A percentile compares a stretch with the other conserved stretches of the same genome.
Evolutionary conservation across 2,888 invertebrate genomes (phyloP).

Genomic region (Ypsolopha sequella): DNA sequence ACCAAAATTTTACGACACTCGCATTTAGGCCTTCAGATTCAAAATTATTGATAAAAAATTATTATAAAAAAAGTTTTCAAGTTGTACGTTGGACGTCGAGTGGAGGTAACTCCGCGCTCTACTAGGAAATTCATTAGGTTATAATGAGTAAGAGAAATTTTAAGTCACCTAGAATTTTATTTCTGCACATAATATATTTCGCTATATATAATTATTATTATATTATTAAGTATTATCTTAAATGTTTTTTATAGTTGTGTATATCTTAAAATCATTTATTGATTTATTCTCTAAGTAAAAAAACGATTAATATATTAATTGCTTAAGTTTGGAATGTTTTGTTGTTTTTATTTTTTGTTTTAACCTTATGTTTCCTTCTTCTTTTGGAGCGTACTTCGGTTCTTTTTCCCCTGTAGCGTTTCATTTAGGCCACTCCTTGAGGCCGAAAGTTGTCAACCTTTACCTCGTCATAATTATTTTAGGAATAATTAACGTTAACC

Average conservation of each 20-base stretch:
- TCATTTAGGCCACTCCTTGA: constrained; percentile 20
- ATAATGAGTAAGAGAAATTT: constrained; percentile 66
- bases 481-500: constrained; percentile 67
- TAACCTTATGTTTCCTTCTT: constrained; percentile 37
- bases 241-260: constrained; percentile 68
- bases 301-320: constrained; percentile 71
- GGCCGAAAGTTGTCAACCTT: constrained; percentile 62
- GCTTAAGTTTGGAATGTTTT: constrained; percentile 66
- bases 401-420: constrained; percentile 30
- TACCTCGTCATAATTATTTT: constrained; percentile 66
- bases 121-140: constrained; percentile 68
- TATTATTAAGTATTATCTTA: constrained; percentile 71
- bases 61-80: constrained; percentile 56
- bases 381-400: constrained; percentile 36
- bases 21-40: constrained; percentile 77
- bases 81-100: constrained; percentile 61
- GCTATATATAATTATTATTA: constrained; percentile 71
- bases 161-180: constrained; percentile 72
- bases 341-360: constrained; percentile 60
- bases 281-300: constrained; percentile 67
- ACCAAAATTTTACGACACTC: constrained; percentile 75
- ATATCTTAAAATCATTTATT: constrained; percentile 70
- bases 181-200: constrained; percentile 72
- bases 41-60: constrained; percentile 70
- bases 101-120: constrained; percentile 41